phyloP scores from a whole-genome alignment of 2,113 vertebrate genomes.

The Oreochromis spilurus region DNA sequence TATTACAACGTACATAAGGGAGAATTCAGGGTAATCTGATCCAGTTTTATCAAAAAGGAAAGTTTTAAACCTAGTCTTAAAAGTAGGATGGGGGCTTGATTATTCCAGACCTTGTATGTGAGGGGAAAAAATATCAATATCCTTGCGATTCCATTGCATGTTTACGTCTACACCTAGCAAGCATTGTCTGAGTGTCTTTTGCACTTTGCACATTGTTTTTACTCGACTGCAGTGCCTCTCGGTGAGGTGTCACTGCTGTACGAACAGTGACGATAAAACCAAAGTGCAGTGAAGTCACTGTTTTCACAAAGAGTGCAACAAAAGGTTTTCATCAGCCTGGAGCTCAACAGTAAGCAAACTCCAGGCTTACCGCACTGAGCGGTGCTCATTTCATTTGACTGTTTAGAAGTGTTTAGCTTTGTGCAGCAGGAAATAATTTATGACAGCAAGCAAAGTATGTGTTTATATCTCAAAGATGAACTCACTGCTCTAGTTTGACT shows the following conservation, averaged over 20 bases:
- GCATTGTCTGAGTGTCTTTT: not conserved
- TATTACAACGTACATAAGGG: not conserved
- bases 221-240: not conserved
- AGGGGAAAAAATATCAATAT: not conserved
- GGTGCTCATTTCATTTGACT: slow-evolving; percentile 4
- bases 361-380: not conserved
- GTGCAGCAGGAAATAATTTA: not conserved
- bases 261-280: not conserved
- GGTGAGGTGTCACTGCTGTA: not conserved
- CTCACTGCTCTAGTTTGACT: not conserved
- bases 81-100: not conserved
- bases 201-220: not conserved
- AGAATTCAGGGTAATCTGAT: not conserved
- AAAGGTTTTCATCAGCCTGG: slow-evolving; percentile 28
- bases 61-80: not conserved
- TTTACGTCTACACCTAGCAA: not conserved
- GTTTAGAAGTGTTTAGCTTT: not conserved
- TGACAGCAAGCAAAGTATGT: not conserved
- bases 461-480: not conserved
- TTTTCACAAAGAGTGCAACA: slow-evolving; percentile 16
- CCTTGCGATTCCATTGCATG: not conserved
- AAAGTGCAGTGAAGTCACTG: slow-evolving; percentile 18
- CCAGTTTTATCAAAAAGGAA: not conserved
- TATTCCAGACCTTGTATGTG: not conserved
- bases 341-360: slow-evolving; percentile 25